A percentile compares a stretch with the other conserved stretches of the same genome.
Conservation (phyloP, 1,140 invertebrate genomes). For the Orius laevigatus region DNA sequence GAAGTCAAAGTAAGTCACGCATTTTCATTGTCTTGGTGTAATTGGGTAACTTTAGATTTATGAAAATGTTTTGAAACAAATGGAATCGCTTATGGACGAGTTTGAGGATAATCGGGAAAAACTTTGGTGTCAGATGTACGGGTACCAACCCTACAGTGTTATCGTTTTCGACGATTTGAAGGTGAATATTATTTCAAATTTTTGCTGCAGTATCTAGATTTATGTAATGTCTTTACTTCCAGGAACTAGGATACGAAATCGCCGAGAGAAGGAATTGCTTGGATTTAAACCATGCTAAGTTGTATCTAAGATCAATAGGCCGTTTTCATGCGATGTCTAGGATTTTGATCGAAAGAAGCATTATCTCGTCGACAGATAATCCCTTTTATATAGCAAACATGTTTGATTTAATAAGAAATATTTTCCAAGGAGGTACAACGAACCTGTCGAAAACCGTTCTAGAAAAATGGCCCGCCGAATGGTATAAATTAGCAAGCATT, state of each 20-base stretch:
- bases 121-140: too few species aligned
- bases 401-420: background rate
- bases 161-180: background rate
- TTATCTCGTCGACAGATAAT: background rate
- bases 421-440: background rate
- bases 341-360: background rate
- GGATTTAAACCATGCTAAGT: too few species aligned
- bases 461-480: too few species aligned
- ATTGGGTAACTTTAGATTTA: background rate
- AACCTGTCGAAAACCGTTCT: background rate
- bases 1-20: background rate
- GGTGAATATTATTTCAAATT: too few species aligned
- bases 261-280: too few species aligned
- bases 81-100: too few species aligned
- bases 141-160: background rate
- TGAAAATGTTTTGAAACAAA: background rate
- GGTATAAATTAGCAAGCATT: too few species aligned
- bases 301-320: background rate
- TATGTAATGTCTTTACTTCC: too few species aligned
- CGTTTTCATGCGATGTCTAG: constrained; percentile 3
- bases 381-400: background rate
- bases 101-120: too few species aligned
- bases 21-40: too few species aligned
- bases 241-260: constrained; percentile 1
- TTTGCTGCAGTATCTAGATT: too few species aligned